Base-by-base conservation (phyloP, 1,140 invertebrate species). In the Dendroctonus ponderosae region DNA sequence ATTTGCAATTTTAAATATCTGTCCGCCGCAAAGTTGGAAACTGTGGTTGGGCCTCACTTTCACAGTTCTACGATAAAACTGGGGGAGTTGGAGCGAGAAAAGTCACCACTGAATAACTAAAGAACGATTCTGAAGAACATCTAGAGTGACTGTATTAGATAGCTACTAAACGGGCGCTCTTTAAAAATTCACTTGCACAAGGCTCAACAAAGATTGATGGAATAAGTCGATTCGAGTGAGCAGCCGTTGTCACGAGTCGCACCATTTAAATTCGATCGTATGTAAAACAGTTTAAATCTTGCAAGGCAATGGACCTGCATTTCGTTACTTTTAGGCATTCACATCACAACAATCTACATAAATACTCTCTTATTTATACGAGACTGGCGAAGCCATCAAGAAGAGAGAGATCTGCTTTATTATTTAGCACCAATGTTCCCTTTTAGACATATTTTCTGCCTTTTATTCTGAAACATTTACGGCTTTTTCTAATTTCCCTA, bases 221-320 rank as follows among this genome's bases (percentile, higher is more conserved):
- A 54, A 53, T 59, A 63, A 54, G 65, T 54, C 48, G 7, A 46
- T 15, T 26, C 44, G 58, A 62, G 54, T 50, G 44, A 66, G 54
- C 53, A 52, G 39, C 59, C 14, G 41, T 60, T 65, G 67, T 61
- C 57, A 44, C 57, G 14, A 37, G 15, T 64, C 64, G 67, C 69
- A 64, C 64, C 59, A 65, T 69, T 66, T 69, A 62, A 66, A 70
- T 70, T 70, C 69, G 60, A 64, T 62, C 53, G 64, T 65, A 67
- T 67, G 64, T 63, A 67, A 67, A 70, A 48, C 60, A 38, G 14
- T 54, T 67, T 64, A 63, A 60, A 67, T 70, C 69, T 62, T 56
- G 53, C 11, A 64, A 58, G 59, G 63, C 68, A 66, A 70, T 63
- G 43, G 63, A 26, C 49, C 51, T 42, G 48, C 49, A 43, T 60